Evolutionary conservation across 2,888 invertebrate species (phyloP).

Genomic region (Eupeodes latifasciatus): DNA sequence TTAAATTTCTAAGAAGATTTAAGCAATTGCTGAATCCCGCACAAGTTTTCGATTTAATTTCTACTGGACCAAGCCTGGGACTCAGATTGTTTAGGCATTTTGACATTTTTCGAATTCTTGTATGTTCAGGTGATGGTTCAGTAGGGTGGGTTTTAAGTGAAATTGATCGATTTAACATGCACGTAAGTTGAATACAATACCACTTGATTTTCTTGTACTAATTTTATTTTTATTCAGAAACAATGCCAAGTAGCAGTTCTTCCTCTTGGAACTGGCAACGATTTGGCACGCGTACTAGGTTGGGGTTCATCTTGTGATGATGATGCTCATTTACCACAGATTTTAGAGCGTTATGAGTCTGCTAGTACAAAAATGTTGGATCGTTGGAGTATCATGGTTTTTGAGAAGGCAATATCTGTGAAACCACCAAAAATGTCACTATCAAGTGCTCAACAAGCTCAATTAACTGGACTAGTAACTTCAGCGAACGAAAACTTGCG

Average conservation of each 20-base stretch:
- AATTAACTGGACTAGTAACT: slow-evolving; percentile 89
- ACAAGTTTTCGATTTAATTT: slow-evolving; percentile 98
- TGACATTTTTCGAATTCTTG: slow-evolving; percentile 97
- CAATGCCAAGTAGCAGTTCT: slow-evolving; percentile 97
- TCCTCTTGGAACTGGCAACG: slow-evolving; percentile 98
- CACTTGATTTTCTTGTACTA: background rate
- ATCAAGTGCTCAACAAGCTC: slow-evolving; percentile 85
- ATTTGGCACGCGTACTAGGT: slow-evolving; percentile 96
- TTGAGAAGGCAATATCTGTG: slow-evolving; percentile 90
- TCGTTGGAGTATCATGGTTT: slow-evolving; percentile 98
- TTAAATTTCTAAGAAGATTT: slow-evolving; percentile 97
- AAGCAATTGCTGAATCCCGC: slow-evolving; percentile 98
- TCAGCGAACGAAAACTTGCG: slow-evolving; percentile 92
- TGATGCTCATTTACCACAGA: slow-evolving; percentile 95
- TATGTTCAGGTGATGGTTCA: slow-evolving; percentile 98
- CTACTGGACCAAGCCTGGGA: slow-evolving; percentile 92
- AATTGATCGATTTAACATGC: slow-evolving; percentile 97
- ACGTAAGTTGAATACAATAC: slow-evolving; percentile 87
- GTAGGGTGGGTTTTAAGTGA: slow-evolving; percentile 99
- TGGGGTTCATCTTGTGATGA: slow-evolving; percentile 99
- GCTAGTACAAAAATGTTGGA: slow-evolving; percentile 99
- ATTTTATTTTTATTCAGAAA: slow-evolving; percentile 85
- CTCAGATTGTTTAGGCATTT: slow-evolving; percentile 96
- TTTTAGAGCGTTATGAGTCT: slow-evolving; percentile 96
- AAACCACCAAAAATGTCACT: slow-evolving; percentile 85